Conservation (phyloP, 2,888 invertebrate species). For the Podotricha telesiphe region DNA sequence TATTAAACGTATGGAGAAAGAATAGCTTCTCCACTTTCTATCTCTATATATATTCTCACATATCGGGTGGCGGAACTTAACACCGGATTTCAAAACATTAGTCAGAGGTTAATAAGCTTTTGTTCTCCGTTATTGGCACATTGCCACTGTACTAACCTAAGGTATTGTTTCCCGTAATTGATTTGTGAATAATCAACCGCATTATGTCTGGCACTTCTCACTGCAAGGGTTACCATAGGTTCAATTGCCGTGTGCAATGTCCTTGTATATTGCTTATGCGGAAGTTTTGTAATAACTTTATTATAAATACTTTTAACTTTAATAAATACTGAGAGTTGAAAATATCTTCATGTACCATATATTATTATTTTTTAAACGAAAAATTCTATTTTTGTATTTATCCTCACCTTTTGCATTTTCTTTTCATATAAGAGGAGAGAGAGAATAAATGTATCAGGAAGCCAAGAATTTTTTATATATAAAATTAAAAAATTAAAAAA, state of each 20-base stretch:
- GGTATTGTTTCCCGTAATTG: slow-evolving; percentile 7
- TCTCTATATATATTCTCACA: not conserved
- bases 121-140: slow-evolving; percentile 51
- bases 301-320: no score
- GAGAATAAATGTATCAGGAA: no score
- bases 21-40: no score
- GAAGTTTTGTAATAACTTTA: not conserved
- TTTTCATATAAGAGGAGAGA: no score
- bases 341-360: no score
- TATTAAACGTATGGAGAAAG: no score
- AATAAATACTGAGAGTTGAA: no score
- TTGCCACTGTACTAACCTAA: slow-evolving; percentile 45
- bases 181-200: slow-evolving; percentile 1
- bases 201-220: not conserved
- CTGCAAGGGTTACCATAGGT: not conserved
- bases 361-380: no score
- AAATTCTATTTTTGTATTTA: no score
- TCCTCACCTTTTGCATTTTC: no score
- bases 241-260: not conserved
- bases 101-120: slow-evolving; percentile 66
- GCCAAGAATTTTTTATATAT: no score
- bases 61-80: slow-evolving; percentile 7
- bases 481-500: no score
- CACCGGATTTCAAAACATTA: slow-evolving; percentile 19
- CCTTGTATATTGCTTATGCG: not conserved